Base-by-base conservation (phyloP, 2,888 invertebrate genomes). In the Pediacus dermestoides region DNA sequence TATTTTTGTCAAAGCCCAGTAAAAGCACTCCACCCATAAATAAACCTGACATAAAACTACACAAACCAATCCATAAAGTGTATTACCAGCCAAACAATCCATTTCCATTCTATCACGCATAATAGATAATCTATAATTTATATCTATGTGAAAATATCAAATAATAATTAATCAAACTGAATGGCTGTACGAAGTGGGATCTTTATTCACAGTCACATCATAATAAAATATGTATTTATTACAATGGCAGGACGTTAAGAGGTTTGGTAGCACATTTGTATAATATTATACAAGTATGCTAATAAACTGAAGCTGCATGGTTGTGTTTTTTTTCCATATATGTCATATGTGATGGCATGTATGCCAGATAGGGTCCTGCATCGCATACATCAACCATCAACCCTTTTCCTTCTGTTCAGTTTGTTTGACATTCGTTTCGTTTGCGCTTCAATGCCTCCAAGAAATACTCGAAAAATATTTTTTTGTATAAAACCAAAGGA, bases 401-500 rank as follows among this genome's bases (percentile, higher is more conserved):
- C 44, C 44, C 41, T 44, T 37, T 36, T 28, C 13, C 14, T n/a
- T 13, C 28, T 6, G 32, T 30, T 37, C 34, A 42, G 45, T 45
- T 45, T 45, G 41, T 30, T 42, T 34, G 36, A 42, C 42, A 45
- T 45, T 45, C 37, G 45, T 45, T 23, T 28, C 39, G n/a, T n/a
- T n/a, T n/a, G n/a, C n/a, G 42, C 27, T 32, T 23, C 37, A 16
- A 11, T 28, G n/a, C 28, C 3, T 28, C n/a, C n/a, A n/a, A n/a
- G n/a, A n/a, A n/a, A n/a, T n/a, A n/a, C n/a, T n/a, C n/a, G n/a
- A n/a, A n/a, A n/a, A n/a, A n/a, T n/a, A n/a, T n/a, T n/a, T n/a
- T n/a, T n/a, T n/a, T n/a, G n/a, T n/a, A n/a, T n/a, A n/a, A n/a
- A n/a, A n/a, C n/a, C n/a, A n/a, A n/a, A n/a, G n/a, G n/a, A n/a